Evolutionary conservation across 2,888 invertebrate species (phyloP).

Genomic region (Sympetrum striolatum): DNA sequence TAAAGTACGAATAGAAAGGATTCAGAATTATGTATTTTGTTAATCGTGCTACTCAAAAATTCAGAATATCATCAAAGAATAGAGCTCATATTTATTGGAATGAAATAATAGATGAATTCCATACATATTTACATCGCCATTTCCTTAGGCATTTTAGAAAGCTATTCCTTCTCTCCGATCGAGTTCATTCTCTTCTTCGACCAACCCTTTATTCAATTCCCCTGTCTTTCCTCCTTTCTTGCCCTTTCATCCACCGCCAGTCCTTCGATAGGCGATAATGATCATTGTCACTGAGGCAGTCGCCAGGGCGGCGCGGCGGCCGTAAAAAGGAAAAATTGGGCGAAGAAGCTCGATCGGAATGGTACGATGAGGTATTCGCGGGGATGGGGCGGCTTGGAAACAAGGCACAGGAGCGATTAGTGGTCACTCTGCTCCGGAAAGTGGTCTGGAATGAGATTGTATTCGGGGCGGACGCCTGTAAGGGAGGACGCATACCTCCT

Average conservation of each 20-base stretch:
- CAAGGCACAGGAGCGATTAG: not conserved
- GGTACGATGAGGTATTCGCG: not conserved
- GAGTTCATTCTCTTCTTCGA: not conserved
- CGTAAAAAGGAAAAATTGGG: constrained; percentile 18
- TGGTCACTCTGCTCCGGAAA: not conserved
- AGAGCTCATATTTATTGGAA: too few relatives aligned
- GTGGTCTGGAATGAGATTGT: not conserved
- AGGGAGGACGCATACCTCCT: not conserved
- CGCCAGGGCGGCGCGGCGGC: not conserved
- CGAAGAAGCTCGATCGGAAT: constrained; percentile 33
- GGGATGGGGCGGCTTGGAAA: not conserved
- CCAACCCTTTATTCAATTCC: not conserved
- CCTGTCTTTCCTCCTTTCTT: not conserved
- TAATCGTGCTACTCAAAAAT: too few relatives aligned
- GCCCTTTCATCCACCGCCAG: constrained; percentile 20
- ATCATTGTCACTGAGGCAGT: constrained; percentile 17
- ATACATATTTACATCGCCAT: too few relatives aligned
- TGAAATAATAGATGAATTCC: too few relatives aligned
- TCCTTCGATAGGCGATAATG: constrained; percentile 33
- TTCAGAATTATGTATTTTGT: too few relatives aligned
- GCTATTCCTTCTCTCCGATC: not conserved
- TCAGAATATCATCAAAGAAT: too few relatives aligned
- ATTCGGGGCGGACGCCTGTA: not conserved
- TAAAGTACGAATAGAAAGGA: too few relatives aligned
- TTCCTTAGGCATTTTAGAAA: too few relatives aligned